Percentiles rank a stretch among this genome's conserved stretches.
Evolutionary conservation across 2,797 vertebrate species (phyloP).

Genomic region (Enteromius anoplus): DNA sequence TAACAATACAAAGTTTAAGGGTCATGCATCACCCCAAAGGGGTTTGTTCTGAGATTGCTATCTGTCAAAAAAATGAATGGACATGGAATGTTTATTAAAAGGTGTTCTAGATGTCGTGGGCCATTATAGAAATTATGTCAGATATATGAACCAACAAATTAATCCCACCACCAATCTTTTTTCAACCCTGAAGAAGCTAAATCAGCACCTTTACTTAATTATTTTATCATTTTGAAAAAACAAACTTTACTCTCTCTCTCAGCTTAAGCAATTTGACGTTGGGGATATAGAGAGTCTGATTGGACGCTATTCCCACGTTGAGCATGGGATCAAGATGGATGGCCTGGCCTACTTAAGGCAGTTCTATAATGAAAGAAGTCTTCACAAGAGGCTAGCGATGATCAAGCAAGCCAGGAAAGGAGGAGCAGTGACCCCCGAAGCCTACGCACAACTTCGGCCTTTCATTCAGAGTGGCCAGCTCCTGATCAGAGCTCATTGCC

Average conservation of each 20-base stretch:
- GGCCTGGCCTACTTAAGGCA: conserved; percentile 77
- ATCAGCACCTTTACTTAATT: background rate
- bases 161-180: background rate
- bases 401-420: conserved; percentile 80
- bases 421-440: conserved; percentile 80
- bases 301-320: conserved; percentile 80
- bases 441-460: conserved; percentile 76
- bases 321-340: conserved; percentile 81
- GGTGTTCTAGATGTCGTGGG: background rate
- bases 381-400: conserved; percentile 78
- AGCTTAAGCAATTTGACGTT: conserved; percentile 83
- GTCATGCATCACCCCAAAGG: too few relatives aligned
- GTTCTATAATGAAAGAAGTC: conserved; percentile 79
- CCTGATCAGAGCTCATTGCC: conserved; percentile 74
- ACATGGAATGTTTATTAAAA: background rate
- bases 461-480: conserved; percentile 72
- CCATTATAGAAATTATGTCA: background rate
- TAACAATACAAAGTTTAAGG: background rate
- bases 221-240: background rate
- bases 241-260: conserved; percentile 4
- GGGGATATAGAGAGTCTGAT: conserved; percentile 81
- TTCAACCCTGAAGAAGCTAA: background rate
- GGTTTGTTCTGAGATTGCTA: background rate
- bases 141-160: background rate
- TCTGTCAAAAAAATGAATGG: background rate